Evolutionary conservation across 2,888 invertebrate genomes (phyloP).

Genomic region (Tethea ocularis): DNA sequence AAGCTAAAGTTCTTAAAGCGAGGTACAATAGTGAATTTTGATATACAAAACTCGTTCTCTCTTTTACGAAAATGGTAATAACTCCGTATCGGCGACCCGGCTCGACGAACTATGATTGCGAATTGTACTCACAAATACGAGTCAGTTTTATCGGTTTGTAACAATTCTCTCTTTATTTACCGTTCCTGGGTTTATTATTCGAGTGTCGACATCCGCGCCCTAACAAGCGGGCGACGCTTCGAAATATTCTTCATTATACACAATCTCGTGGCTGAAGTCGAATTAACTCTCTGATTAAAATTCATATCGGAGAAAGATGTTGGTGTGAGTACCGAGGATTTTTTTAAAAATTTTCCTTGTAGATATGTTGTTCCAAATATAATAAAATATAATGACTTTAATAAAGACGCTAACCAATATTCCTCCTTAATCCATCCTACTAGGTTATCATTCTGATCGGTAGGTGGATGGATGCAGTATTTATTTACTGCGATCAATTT

Average conservation of each 20-base stretch:
- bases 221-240: slow-evolving; percentile 49
- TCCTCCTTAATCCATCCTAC: no score
- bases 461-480: no score
- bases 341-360: no score
- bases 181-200: slow-evolving; percentile 51
- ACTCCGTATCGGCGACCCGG: slow-evolving; percentile 52
- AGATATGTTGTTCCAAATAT: slow-evolving; percentile 20
- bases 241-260: slow-evolving; percentile 61
- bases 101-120: slow-evolving; percentile 61
- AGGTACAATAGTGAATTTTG: slow-evolving; percentile 16
- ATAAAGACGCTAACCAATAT: no score
- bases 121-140: slow-evolving; percentile 67
- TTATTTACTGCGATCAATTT: no score
- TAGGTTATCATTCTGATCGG: no score
- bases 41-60: slow-evolving; percentile 35
- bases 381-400: background rate
- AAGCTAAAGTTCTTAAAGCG: background rate
- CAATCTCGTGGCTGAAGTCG: slow-evolving; percentile 43
- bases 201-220: slow-evolving; percentile 43
- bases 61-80: slow-evolving; percentile 55
- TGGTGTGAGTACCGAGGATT: slow-evolving; percentile 60
- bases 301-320: slow-evolving; percentile 60
- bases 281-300: slow-evolving; percentile 62
- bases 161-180: slow-evolving; percentile 63
- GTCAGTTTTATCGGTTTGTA: slow-evolving; percentile 62